These are phyloP conservation scores for Caenorhabditis plicata DNA, from an alignment of 2,888 invertebrate genomes.

Conservation along the genomic window DNA sequence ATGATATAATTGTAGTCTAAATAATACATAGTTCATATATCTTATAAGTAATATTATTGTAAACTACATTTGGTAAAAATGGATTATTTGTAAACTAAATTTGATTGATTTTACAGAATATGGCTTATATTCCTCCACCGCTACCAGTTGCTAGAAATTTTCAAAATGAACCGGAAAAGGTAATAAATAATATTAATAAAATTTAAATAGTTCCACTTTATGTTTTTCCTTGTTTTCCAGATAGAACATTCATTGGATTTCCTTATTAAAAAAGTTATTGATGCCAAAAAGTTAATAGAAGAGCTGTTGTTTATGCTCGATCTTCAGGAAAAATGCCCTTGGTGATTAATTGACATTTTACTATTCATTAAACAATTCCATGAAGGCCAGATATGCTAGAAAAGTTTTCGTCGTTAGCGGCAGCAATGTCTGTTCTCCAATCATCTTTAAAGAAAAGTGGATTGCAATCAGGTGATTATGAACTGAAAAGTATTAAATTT, in stretches of 20 bases:
- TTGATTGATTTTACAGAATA: no score
- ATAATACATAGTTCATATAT: no score
- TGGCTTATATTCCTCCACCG: neutral
- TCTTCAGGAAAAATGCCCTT: slow-evolving; percentile 46
- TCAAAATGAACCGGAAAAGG: slow-evolving; percentile 31
- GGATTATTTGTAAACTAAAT: no score
- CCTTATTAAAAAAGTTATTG: slow-evolving; percentile 34
- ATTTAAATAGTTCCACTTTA: no score
- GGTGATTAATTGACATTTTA: slow-evolving; percentile 9
- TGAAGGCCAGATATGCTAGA: slow-evolving; percentile 54
- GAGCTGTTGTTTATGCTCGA: slow-evolving; percentile 45
- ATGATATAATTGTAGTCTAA: no score
- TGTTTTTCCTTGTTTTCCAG: slow-evolving; percentile 2
- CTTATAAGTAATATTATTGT: no score
- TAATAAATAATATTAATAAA: no score
- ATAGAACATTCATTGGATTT: slow-evolving; percentile 25
- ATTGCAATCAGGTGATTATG: slow-evolving; percentile 27
- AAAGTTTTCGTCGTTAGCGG: slow-evolving; percentile 51
- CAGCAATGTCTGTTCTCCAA: slow-evolving; percentile 50
- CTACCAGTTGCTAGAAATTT: slow-evolving; percentile 18
- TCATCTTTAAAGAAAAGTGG: slow-evolving; percentile 41
- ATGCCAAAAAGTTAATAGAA: slow-evolving; percentile 45
- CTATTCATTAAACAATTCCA: neutral
- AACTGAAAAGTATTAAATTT: no score
- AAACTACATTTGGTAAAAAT: no score